Evolutionary conservation across 1,140 invertebrate genomes (phyloP).

Genomic region (Brachionus manjavacas): DNA sequence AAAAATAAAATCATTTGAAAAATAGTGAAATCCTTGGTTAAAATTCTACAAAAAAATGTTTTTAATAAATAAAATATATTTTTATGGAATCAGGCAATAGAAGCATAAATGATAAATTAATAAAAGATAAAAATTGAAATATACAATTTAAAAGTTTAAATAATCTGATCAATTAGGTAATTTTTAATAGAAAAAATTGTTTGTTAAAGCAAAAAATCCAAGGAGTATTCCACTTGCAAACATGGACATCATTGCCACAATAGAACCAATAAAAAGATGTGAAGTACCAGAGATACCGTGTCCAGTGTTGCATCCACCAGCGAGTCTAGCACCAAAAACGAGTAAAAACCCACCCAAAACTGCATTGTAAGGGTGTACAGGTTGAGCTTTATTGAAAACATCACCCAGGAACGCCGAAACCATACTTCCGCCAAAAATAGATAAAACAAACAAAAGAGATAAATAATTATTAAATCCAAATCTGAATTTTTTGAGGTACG

Average conservation of each 20-base stretch:
- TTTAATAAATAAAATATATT: too few relatives aligned
- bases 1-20: too few relatives aligned
- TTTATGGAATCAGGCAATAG: too few relatives aligned
- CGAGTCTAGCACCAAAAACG: slow-evolving; percentile 24
- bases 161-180: too few relatives aligned
- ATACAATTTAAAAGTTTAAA: too few relatives aligned
- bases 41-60: too few relatives aligned
- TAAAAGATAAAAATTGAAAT: too few relatives aligned
- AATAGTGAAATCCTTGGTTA: too few relatives aligned
- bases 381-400: background rate
- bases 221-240: slow-evolving; percentile 14
- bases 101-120: too few relatives aligned
- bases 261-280: slow-evolving; percentile 15
- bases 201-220: background rate
- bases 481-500: background rate
- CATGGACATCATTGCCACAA: slow-evolving; percentile 15
- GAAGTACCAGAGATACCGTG: slow-evolving; percentile 20
- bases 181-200: background rate
- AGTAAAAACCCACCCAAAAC: slow-evolving; percentile 28
- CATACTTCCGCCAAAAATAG: background rate
- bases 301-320: slow-evolving; percentile 31
- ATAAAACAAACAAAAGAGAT: background rate
- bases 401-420: background rate
- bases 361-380: background rate
- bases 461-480: background rate